phyloP scores from a whole-genome alignment of 2,888 invertebrate genomes.

The Leucophenga maculata region DNA sequence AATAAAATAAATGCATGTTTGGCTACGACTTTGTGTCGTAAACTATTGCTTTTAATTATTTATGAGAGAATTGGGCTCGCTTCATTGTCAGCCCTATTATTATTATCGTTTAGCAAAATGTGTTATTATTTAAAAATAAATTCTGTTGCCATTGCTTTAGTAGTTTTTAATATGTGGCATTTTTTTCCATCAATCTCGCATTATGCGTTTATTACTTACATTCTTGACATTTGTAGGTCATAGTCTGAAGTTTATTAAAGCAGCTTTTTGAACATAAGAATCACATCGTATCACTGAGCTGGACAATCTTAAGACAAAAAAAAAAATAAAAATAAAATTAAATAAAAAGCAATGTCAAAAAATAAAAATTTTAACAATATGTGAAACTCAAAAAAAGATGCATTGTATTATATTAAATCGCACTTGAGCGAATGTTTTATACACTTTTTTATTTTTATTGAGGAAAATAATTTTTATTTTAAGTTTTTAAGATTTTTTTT shows the following conservation, averaged over 20 bases:
- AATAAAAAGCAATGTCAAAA: constrained; percentile 33
- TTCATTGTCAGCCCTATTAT: neutral
- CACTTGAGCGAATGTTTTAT: no score
- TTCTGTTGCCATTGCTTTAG: neutral
- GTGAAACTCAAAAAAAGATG: constrained; percentile 14
- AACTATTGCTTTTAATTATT: no score
- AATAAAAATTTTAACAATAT: no score
- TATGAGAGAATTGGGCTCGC: no score
- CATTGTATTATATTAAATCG: constrained; percentile 31
- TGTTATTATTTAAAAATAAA: no score
- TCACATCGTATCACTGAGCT: neutral
- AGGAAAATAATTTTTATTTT: no score
- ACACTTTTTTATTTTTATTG: no score
- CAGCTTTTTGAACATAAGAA: constrained; percentile 2
- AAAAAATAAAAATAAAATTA: constrained; percentile 29
- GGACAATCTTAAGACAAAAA: constrained; percentile 30
- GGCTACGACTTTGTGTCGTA: no score
- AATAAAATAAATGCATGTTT: no score
- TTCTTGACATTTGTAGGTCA: constrained; percentile 26
- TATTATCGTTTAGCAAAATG: neutral
- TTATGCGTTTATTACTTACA: neutral
- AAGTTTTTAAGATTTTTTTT: no score
- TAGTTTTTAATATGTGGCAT: no score
- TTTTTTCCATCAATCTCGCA: neutral
- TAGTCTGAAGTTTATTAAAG: neutral